phyloP scores from a whole-genome alignment of 1,140 invertebrate genomes.

The Drosophila sp. region DNA sequence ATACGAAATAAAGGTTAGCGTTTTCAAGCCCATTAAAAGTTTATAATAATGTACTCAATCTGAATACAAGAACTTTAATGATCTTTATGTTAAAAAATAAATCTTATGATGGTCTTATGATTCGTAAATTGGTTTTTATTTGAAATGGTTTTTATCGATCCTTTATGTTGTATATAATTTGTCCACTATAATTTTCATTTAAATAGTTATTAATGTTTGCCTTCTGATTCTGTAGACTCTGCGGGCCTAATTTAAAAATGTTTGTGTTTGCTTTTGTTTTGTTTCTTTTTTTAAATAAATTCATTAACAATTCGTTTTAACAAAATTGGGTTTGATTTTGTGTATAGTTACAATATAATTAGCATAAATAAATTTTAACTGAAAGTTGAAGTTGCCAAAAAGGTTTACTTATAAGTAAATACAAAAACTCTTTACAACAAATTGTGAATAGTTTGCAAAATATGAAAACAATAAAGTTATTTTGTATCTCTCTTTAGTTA shows the following conservation, averaged over 20 bases:
- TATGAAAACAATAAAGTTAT: neutral
- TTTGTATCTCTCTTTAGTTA: constrained; percentile 1
- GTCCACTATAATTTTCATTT: constrained; percentile 78
- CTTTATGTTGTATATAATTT: constrained; percentile 61
- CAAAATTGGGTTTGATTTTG: constrained; percentile 56
- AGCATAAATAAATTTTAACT: constrained; percentile 43
- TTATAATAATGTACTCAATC: too few species aligned
- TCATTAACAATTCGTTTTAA: constrained; percentile 77
- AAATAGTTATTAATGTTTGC: constrained; percentile 52
- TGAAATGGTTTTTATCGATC: constrained; percentile 53
- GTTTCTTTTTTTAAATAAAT: constrained; percentile 61
- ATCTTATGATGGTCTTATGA: neutral
- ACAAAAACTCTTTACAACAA: constrained; percentile 8
- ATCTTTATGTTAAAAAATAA: too few species aligned
- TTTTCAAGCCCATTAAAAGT: too few species aligned
- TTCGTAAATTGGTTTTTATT: constrained; percentile 44
- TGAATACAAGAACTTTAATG: too few species aligned
- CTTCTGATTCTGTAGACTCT: constrained; percentile 19
- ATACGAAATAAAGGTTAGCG: too few species aligned
- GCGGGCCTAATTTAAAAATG: constrained; percentile 59
- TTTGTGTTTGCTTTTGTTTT: constrained; percentile 2
- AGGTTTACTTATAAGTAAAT: constrained; percentile 28
- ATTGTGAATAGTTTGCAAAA: neutral
- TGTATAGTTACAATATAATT: constrained; percentile 46
- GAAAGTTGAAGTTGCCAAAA: constrained; percentile 22